phyloP scores from a whole-genome alignment of 2,888 invertebrate genomes.

The Noctua janthe region DNA sequence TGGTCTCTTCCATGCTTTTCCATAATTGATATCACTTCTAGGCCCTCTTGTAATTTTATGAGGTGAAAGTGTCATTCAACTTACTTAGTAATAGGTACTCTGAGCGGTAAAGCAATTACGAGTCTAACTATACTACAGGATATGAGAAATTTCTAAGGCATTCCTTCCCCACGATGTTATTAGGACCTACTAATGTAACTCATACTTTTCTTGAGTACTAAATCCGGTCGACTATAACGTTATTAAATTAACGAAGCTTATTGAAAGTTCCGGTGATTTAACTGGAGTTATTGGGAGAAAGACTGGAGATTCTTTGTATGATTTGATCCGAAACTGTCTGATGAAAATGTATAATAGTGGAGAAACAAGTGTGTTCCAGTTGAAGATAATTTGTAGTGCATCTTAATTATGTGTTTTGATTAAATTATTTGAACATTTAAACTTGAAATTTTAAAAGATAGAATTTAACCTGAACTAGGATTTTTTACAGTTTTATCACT shows the following conservation, averaged over 20 bases:
- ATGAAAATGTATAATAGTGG: neutral
- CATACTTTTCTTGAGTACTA: neutral
- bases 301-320: neutral
- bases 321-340: neutral
- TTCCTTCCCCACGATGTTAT: slow-evolving; percentile 3
- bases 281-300: slow-evolving; percentile 19
- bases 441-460: too few species aligned
- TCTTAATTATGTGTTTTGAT: too few species aligned
- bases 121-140: neutral
- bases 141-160: slow-evolving; percentile 10
- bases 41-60: neutral
- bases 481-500: too few species aligned
- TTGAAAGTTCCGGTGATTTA: slow-evolving; percentile 57
- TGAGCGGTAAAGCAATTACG: neutral
- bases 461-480: too few species aligned
- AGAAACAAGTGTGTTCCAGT: neutral
- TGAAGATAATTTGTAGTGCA: too few species aligned
- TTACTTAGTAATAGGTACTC: neutral
- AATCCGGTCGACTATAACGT: slow-evolving; percentile 25
- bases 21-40: neutral
- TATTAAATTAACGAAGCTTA: slow-evolving; percentile 39
- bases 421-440: too few species aligned
- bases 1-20: neutral
- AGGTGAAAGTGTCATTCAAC: neutral
- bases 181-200: neutral